Base-by-base conservation (phyloP, 1,140 invertebrate species). In the Samia ricini region DNA sequence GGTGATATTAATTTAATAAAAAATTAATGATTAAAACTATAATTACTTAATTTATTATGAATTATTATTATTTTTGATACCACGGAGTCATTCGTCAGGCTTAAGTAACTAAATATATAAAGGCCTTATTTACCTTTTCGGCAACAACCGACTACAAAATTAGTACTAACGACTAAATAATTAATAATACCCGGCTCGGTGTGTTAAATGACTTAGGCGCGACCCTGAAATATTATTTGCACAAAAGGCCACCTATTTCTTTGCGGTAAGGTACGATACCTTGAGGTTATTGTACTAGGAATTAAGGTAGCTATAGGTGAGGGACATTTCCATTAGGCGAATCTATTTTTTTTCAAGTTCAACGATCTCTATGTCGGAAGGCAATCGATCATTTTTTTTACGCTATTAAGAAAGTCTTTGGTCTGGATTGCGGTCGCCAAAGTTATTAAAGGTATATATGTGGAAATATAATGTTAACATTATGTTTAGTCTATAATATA, bases 141-240 rank as follows among this genome's bases (percentile, higher is more conserved):
- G 10, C n/a, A 15, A 15, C 12, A 42, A 10, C 33, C 3, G 15
- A 42, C 33, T 42, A 42, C 7, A 42, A 42, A 42, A 42, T 42
- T 15, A 3, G 15, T 10, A 15, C 33, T 15, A 42, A 42, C 33
- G 33, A 12, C 33, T 42, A 42, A 42, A 42, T 42, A 42, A 42
- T 42, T 42, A 42, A 42, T 42, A 42, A 42, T 15, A 15, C 33
- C 12, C 33, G 33, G 33, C 0, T 4, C 33, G 33, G 33, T 42
- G n/a, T 15, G 12, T 12, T 15, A 42, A 42, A 42, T 42, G 33
- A 42, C 33, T 42, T 42, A 42, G 33, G 10, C 33, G 33, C 33
- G 33, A 42, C 33, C 33, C 33, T 42, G n/a, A 42, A 42, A 42
- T 42, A 42, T n/a, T n/a, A n/a, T 42, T 42, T 42, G 33, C 33